Evolutionary conservation across 2,113 vertebrate genomes (phyloP), one percentile per base, ranked within the genome.

Genomic region (Pandion haliaetus): DNA sequence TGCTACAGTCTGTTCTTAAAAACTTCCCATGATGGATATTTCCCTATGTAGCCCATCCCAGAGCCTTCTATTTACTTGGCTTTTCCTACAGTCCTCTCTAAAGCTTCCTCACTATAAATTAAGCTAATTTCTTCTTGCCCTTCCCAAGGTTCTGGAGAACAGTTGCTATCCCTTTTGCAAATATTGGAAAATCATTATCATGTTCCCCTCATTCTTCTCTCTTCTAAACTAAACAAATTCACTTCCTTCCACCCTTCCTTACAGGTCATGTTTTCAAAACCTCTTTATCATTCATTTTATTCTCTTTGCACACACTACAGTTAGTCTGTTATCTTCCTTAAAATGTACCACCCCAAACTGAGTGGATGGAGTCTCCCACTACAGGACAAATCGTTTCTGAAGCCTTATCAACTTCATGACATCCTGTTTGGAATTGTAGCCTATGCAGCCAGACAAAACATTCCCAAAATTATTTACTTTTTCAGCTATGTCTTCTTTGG

Each of bases 181-280:
- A 88, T 92, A 77, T 3, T 80, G 82, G 90, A 72, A 94, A 93
- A 90, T 69, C 70, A 70, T 94, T 85, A 88, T 80, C 70, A 5
- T 88, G 87, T 88, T 90, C 95, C 87, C 45, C 36, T 95, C 74
- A 94, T 96, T 97, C 93, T 96, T 97, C 71, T 77, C 36, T 72
- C 82, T 88, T 85, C 61, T 93, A 96, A 90, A 93, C 96, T 93
- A 97, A 93, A 96, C 96, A 96, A 91, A 77, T 82, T 82, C 87
- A 82, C 71, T 96, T 96, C 93, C 95, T 96, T 96, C 95, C 96
- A 96, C 82, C 82, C 94, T 88, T 93, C 77, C 50, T 80, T 93
- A 40, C 62, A 82, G 87, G 84, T 82, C 95, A 73, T 85, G 71
- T 94, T 97, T 96, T 88, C 87, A 86, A 85, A 95, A 93, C 92